These are phyloP conservation scores for Calypte anna DNA, from an alignment of 2,113 vertebrate species.

Conservation along the genomic window DNA sequence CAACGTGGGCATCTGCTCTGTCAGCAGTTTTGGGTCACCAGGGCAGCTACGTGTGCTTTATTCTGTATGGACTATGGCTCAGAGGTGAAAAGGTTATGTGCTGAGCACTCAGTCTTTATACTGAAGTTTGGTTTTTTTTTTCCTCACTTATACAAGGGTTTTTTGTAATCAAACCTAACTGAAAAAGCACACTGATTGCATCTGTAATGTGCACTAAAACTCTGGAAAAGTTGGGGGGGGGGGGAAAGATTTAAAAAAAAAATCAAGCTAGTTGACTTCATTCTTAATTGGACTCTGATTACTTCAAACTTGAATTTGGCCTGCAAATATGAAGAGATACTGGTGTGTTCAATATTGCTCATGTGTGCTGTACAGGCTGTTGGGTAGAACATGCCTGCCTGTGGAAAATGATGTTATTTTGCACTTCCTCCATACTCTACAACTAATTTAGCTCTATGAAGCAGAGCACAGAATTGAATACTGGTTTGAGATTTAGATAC, in stretches of 20 bases:
- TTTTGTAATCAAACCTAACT: not conserved
- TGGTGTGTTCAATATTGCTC: not conserved
- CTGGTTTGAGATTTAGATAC: not conserved
- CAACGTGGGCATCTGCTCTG: not conserved
- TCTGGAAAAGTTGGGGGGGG: not conserved
- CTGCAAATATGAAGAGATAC: not conserved
- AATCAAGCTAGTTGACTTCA: not conserved
- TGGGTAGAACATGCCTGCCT: not conserved
- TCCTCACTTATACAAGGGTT: not conserved
- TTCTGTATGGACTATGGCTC: not conserved
- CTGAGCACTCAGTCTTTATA: not conserved
- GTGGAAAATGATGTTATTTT: not conserved
- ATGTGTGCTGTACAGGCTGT: not conserved
- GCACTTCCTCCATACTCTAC: not conserved
- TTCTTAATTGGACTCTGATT: not conserved
- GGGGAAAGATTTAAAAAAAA: too few relatives aligned
- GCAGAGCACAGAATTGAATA: not conserved
- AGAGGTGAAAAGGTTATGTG: rapidly evolving
- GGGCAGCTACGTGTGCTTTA: rapidly evolving
- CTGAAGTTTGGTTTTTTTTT: not conserved
- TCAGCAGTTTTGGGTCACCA: not conserved
- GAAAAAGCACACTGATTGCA: not conserved
- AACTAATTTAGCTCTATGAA: not conserved
- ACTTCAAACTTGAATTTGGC: not conserved
- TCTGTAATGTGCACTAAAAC: not conserved